A percentile compares a stretch with the other conserved stretches of the same genome.
phyloP scores from a whole-genome alignment of 2,113 vertebrate species.

The Cyprinus carpio region DNA sequence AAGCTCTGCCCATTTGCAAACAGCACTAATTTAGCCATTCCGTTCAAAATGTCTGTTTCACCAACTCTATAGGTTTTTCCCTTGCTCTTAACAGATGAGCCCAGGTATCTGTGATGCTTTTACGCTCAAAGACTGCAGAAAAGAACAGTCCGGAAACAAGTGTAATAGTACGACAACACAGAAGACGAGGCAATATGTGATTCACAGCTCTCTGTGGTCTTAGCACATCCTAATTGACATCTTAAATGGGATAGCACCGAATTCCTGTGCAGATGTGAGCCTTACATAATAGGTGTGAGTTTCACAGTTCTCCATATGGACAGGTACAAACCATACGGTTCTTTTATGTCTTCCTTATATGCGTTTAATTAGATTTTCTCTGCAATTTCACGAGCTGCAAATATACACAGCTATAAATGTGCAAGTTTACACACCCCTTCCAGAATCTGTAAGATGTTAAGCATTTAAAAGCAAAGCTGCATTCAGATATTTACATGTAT shows the following conservation, averaged over 20 bases:
- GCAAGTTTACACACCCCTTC: background rate
- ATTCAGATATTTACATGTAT: background rate
- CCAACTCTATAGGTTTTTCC: background rate
- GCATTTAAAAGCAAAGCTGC: background rate
- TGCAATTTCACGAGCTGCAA: constrained; percentile 3
- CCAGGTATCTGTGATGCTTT: background rate
- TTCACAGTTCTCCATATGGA: constrained; percentile 20
- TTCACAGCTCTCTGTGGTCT: constrained; percentile 76
- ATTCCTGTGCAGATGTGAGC: constrained; percentile 38
- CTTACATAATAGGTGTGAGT: constrained; percentile 16
- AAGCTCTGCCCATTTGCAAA: background rate
- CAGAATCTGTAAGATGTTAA: constrained; percentile 12
- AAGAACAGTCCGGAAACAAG: constrained; percentile 33
- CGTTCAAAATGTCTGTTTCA: background rate
- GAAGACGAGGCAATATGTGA: constrained; percentile 64
- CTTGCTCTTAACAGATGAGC: constrained; percentile 10
- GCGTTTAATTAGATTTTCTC: constrained; percentile 11
- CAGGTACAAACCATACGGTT: constrained; percentile 8
- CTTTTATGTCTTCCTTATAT: background rate
- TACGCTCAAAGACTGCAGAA: constrained; percentile 1
- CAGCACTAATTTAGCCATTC: background rate
- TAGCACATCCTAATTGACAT: constrained; percentile 57
- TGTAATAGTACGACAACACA: constrained; percentile 54
- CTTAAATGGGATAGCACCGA: constrained; percentile 71
- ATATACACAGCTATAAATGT: background rate